A percentile compares a stretch with the other conserved stretches of the same genome.
Conservation (phyloP, 37 sponge, comb jelly and placozoan genomes). For the Trichoplax adhaerens region DNA sequence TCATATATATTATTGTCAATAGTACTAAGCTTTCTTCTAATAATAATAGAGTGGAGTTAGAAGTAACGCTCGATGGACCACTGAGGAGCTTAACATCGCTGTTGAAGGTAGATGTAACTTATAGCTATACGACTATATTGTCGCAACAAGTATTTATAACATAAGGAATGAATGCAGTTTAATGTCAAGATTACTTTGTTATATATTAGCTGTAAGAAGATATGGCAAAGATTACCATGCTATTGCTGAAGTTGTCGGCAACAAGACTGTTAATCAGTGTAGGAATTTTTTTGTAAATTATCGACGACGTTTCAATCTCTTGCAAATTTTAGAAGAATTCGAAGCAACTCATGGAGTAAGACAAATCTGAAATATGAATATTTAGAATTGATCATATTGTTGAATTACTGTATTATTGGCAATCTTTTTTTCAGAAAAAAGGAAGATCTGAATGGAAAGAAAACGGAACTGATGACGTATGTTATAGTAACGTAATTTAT, state of each 20-base stretch:
- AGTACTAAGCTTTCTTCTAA: not conserved
- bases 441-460: too few relatives aligned
- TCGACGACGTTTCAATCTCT: constrained; percentile 38
- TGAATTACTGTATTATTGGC: too few relatives aligned
- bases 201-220: constrained; percentile 15
- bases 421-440: too few relatives aligned
- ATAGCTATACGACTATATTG: not conserved
- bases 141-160: too few relatives aligned
- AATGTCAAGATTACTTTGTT: not conserved
- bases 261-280: constrained; percentile 37
- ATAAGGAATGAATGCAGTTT: too few relatives aligned
- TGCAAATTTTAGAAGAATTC: constrained; percentile 29
- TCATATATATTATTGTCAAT: too few relatives aligned
- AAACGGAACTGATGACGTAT: too few relatives aligned
- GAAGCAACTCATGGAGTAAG: constrained; percentile 22
- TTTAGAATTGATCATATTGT: too few relatives aligned
- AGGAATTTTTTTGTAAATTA: constrained; percentile 51
- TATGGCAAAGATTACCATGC: constrained; percentile 42
- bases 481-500: too few relatives aligned
- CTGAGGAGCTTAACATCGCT: constrained; percentile 31
- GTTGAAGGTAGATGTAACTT: constrained; percentile 18
- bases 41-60: constrained; percentile 17
- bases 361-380: too few relatives aligned
- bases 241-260: constrained; percentile 19
- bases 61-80: constrained; percentile 18